A percentile compares a stretch with the other conserved stretches of the same genome.
These are phyloP conservation scores for Rhinolophus ferrumequinum DNA, from an alignment of 2,113 vertebrate species.

Conservation along the genomic window DNA sequence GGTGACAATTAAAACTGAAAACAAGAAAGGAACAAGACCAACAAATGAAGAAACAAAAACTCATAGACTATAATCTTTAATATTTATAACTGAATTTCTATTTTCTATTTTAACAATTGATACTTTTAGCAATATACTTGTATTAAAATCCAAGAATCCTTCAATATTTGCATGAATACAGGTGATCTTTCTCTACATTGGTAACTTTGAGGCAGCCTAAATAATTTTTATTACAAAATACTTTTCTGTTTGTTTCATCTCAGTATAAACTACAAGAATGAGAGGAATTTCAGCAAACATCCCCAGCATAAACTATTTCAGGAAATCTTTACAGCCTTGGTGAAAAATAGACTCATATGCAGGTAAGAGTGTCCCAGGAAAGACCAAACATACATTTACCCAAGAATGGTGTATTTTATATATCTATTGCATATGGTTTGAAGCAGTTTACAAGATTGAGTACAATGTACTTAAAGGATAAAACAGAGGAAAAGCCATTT, in stretches of 20 bases:
- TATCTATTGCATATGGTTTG: neutral
- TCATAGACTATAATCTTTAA: neutral
- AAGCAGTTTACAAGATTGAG: neutral
- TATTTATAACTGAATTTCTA: neutral
- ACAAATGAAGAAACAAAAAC: no score
- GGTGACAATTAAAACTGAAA: no score
- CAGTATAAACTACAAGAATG: constrained; percentile 90
- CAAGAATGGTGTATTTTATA: neutral
- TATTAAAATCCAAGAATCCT: neutral
- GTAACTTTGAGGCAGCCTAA: neutral
- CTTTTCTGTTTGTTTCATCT: constrained; percentile 52
- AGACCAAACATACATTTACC: neutral
- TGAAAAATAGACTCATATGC: constrained; percentile 91
- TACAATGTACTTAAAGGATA: neutral
- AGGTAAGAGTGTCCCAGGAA: constrained; percentile 84
- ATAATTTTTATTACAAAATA: constrained; percentile 11
- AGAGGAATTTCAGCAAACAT: constrained; percentile 91
- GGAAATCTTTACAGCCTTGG: constrained; percentile 88
- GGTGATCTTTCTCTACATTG: neutral
- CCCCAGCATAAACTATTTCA: constrained; percentile 87
- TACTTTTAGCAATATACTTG: neutral
- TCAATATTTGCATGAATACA: neutral
- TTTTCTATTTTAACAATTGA: neutral
- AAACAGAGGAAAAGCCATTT: neutral
- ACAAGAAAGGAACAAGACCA: no score